Percentiles rank a stretch among this genome's conserved stretches.
Conservation (phyloP, 1,140 invertebrate genomes). For the Zaprionus kolodkinae region DNA sequence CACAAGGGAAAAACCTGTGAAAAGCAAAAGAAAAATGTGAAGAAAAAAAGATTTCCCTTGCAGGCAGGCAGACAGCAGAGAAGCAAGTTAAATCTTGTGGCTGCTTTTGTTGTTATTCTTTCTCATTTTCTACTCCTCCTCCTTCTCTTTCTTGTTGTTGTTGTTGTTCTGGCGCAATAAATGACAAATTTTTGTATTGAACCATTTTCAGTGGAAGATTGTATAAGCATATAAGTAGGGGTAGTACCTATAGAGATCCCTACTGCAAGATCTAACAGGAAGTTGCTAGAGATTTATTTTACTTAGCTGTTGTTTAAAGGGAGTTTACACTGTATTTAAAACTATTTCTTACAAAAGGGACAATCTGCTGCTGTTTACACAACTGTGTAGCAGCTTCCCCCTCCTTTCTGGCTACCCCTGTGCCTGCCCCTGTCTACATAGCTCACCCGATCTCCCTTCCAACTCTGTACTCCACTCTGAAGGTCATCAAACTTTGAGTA, state of each 20-base stretch:
- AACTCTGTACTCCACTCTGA: slow-evolving; percentile 25
- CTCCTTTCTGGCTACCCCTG: neutral
- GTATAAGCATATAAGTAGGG: neutral
- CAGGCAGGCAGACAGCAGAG: neutral
- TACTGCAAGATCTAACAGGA: neutral
- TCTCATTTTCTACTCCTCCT: too few species aligned
- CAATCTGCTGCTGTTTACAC: slow-evolving; percentile 49
- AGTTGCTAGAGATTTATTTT: neutral
- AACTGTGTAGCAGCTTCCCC: slow-evolving; percentile 19
- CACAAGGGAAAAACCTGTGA: slow-evolving; percentile 13
- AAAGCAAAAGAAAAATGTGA: slow-evolving; percentile 22
- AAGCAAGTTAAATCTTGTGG: neutral
- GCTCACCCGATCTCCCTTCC: neutral
- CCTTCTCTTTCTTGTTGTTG: neutral
- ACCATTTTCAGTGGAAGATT: slow-evolving; percentile 29
- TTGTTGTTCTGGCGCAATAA: slow-evolving; percentile 20
- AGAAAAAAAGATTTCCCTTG: slow-evolving; percentile 19
- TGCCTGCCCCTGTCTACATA: slow-evolving; percentile 11
- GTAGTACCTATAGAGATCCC: neutral
- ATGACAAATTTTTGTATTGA: slow-evolving; percentile 46
- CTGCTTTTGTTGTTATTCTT: slow-evolving; percentile 15
- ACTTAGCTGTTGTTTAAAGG: too few species aligned
- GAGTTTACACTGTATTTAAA: too few species aligned
- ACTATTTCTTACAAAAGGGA: too few species aligned
- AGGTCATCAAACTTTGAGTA: slow-evolving; percentile 74